Conservation (phyloP, 2,113 vertebrate species). For the Phoxinus phoxinus region DNA sequence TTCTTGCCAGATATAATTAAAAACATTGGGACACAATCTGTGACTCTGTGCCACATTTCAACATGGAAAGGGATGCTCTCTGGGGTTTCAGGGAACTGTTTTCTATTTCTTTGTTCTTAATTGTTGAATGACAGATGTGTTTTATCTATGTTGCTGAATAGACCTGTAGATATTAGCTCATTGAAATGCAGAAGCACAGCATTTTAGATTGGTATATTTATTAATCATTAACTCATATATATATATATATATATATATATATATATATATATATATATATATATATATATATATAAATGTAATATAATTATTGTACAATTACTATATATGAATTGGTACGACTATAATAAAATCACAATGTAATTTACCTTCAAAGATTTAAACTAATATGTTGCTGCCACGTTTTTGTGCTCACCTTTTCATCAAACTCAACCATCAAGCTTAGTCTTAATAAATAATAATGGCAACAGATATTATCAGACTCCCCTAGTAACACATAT, state of each 20-base stretch:
- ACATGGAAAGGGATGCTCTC: not conserved
- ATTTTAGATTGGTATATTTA: too few relatives aligned
- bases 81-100: not conserved
- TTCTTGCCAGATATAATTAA: not conserved
- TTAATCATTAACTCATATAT: too few relatives aligned
- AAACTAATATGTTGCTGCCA: not conserved
- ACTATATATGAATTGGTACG: not conserved
- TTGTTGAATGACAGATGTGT: not conserved
- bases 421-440: not conserved
- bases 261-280: too few relatives aligned
- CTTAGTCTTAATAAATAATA: not conserved
- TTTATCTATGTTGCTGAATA: not conserved
- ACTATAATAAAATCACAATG: not conserved
- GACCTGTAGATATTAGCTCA: not conserved
- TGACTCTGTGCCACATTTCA: not conserved
- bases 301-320: not conserved
- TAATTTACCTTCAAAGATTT: not conserved
- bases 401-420: not conserved
- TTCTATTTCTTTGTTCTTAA: not conserved
- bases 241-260: too few relatives aligned
- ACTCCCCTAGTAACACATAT: slow-evolving; percentile 36
- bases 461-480: slow-evolving; percentile 1
- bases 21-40: not conserved
- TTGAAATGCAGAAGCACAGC: not conserved
- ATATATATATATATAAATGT: too few relatives aligned